Conservation (phyloP, 2,113 vertebrate genomes). For the Larimichthys crocea region DNA sequence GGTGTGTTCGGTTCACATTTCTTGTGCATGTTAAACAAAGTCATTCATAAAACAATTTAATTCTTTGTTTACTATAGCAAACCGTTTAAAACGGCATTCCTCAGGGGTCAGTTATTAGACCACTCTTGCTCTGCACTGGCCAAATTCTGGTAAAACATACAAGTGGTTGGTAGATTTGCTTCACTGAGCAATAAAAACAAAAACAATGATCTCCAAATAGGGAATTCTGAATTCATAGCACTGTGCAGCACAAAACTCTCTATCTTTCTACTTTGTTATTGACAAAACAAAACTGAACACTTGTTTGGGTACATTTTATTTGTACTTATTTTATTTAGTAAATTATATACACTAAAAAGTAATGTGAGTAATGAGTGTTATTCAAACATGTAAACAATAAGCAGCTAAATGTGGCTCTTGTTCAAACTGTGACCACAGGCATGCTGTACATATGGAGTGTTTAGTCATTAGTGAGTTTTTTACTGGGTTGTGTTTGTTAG, state of each 20-base stretch:
- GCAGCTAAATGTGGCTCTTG: background rate
- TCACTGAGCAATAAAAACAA: too few relatives aligned
- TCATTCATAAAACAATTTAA: background rate
- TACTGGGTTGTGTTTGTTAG: background rate
- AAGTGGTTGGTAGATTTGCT: too few relatives aligned
- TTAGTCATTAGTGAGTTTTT: background rate
- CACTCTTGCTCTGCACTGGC: background rate
- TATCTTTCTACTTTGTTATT: background rate
- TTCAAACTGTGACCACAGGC: background rate
- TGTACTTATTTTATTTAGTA: background rate
- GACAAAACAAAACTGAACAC: background rate
- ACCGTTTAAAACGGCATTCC: background rate
- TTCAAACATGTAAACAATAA: background rate
- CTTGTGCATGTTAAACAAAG: background rate
- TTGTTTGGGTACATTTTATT: background rate
- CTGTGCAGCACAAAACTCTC: too few relatives aligned
- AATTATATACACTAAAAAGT: background rate
- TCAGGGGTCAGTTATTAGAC: background rate
- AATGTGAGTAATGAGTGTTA: background rate
- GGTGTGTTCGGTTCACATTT: constrained; percentile 2
- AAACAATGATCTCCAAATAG: background rate
- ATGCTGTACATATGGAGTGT: too few relatives aligned
- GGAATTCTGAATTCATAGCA: background rate
- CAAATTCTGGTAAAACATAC: too few relatives aligned
- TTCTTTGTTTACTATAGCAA: background rate